Base-by-base conservation (phyloP, 2,113 vertebrate genomes). In the Eurypyga helias region DNA sequence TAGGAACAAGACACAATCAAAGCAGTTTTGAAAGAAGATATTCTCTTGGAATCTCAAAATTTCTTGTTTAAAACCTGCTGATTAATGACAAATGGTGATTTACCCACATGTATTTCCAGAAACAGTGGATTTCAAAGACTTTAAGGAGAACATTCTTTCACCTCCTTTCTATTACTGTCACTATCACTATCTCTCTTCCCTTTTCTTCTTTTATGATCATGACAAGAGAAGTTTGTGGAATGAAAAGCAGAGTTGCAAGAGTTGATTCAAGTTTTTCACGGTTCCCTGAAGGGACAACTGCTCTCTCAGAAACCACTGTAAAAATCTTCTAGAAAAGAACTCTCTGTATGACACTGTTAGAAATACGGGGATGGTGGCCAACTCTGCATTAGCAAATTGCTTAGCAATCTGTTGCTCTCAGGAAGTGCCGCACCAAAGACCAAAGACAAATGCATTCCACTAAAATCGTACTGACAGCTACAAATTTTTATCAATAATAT, bases 381-480 rank as follows among this genome's bases (percentile, higher is more conserved):
- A 83, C 54, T 69, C 45, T 76, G 79, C 87, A 93, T 88, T 95
- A 96, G 85, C 60, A 90, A 90, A 86, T 13, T 51, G 58, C 86
- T 73, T 28, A 69, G 75, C 84, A 86, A 87, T 69, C 78, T 79
- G 81, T 80, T 96, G 58, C 81, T 79, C 38, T 71, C 73, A 76
- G 61, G 70, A 93, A 87, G 46, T 45, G 84, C 52, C 65, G 54
- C 54, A 86, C 28, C 2, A 0, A 41, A 45, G 57, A 76, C 69
- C 81, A 89, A 81, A 87, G 14, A 70, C 1, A 4, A 86, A 90
- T 58, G 60, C 62, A 73, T 73, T 86, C 80, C 46, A 57, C 80
- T 93, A 82, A 96, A 93, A 93, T 83, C 93, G 77, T 86, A 83
- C 46, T 58, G 89, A 83, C 75, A 96, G 79, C 83, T 77, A 83